A percentile compares a stretch with the other conserved stretches of the same genome.
phyloP scores from a whole-genome alignment of 2,888 invertebrate genomes.

The Strigamia maritima region DNA sequence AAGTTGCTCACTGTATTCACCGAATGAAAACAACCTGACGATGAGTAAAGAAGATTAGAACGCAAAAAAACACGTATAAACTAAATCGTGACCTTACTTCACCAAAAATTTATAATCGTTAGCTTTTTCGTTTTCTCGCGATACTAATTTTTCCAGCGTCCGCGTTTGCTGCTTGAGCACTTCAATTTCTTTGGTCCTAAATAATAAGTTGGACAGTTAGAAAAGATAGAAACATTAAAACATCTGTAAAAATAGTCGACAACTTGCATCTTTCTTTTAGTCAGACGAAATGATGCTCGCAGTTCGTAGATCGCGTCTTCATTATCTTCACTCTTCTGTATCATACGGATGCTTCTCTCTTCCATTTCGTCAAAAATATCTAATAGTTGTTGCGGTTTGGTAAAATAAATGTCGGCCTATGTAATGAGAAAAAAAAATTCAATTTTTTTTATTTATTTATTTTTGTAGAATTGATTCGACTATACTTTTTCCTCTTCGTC shows the following conservation, averaged over 20 bases:
- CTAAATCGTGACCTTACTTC: not conserved
- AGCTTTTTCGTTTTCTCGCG: constrained; percentile 10
- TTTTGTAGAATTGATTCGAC: not conserved
- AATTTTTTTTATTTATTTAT: not conserved
- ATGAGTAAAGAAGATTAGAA: not conserved
- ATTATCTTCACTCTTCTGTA: constrained; percentile 11
- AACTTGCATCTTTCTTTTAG: not conserved
- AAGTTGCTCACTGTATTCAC: constrained; percentile 26
- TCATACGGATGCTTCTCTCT: not conserved
- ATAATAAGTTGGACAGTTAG: not conserved
- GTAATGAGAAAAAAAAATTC: not conserved
- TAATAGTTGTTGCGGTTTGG: constrained; percentile 1
- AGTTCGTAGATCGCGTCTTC: constrained; percentile 16
- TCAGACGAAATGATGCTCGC: not conserved
- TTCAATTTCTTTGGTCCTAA: not conserved
- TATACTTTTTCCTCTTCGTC: not conserved
- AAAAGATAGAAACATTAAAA: not conserved
- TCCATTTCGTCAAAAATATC: constrained; percentile 17
- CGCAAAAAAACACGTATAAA: too few relatives aligned
- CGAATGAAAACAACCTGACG: constrained; percentile 35
- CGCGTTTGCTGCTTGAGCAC: not conserved
- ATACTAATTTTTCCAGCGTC: not conserved
- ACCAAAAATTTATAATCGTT: not conserved
- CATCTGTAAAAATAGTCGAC: not conserved
- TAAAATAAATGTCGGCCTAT: not conserved